Evolutionary conservation across 2,113 vertebrate genomes (phyloP).

Genomic region (Platichthys stellatus): DNA sequence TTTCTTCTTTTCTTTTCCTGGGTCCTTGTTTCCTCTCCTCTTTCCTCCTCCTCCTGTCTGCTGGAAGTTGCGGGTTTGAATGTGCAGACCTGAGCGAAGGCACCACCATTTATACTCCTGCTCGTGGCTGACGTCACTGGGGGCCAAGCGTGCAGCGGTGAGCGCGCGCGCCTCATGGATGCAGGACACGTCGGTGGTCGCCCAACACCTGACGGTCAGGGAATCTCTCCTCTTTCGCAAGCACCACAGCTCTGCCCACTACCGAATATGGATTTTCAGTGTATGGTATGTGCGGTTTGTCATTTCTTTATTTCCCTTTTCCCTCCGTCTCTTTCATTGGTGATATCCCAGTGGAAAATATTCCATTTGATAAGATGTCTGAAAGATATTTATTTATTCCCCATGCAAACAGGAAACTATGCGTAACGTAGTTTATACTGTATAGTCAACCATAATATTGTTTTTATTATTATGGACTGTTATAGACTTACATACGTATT

Average conservation of each 20-base stretch:
- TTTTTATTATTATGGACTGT: too few relatives aligned
- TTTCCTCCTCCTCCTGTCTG: neutral
- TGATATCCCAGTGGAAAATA: neutral
- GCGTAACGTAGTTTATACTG: neutral
- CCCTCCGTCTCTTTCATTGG: neutral
- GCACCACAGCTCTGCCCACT: neutral
- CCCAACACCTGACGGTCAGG: neutral
- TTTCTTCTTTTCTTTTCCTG: neutral
- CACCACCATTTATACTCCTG: neutral
- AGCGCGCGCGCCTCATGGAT: neutral
- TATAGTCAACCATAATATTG: too few relatives aligned
- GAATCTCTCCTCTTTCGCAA: slow-evolving; percentile 12
- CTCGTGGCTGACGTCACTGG: neutral
- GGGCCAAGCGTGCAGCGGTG: too few relatives aligned
- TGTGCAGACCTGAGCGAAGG: neutral
- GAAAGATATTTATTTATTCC: neutral
- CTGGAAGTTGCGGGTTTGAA: neutral
- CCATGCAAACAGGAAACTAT: neutral
- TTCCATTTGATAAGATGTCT: neutral
- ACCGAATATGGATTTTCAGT: neutral
- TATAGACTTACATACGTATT: too few relatives aligned
- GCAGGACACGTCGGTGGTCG: neutral
- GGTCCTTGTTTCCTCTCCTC: neutral
- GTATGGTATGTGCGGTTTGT: neutral
- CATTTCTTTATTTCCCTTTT: neutral